These are phyloP conservation scores for Myopa tessellatipennis DNA, from an alignment of 2,888 invertebrate species.

Conservation along the genomic window DNA sequence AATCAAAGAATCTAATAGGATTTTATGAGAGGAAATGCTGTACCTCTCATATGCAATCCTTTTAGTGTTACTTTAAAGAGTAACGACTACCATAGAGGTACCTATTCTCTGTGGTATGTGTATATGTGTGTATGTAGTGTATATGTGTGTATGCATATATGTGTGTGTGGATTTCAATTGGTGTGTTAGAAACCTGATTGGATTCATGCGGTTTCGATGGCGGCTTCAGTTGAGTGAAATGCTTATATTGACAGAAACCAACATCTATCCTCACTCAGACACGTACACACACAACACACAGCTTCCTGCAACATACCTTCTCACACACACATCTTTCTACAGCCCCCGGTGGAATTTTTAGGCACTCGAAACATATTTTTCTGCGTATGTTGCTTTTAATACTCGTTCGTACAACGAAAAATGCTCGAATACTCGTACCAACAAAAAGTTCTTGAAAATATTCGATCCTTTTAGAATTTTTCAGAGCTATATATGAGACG, in stretches of 20 bases:
- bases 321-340: neutral
- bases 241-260: neutral
- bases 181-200: neutral
- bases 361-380: neutral
- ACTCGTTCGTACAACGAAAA: neutral
- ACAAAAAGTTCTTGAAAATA: neutral
- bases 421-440: neutral
- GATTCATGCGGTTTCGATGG: neutral
- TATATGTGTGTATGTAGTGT: too few relatives aligned
- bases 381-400: too few relatives aligned
- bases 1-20: too few relatives aligned
- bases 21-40: too few relatives aligned
- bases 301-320: neutral
- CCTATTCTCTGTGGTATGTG: too few relatives aligned
- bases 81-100: too few relatives aligned
- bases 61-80: too few relatives aligned
- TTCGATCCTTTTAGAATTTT: neutral
- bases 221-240: neutral
- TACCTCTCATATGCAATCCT: too few relatives aligned
- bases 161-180: neutral
- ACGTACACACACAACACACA: too few relatives aligned
- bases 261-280: too few relatives aligned
- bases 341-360: neutral
- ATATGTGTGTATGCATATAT: too few relatives aligned
- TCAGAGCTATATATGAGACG: neutral